Evolutionary conservation across 2,797 vertebrate genomes (phyloP).

Genomic region (Chromobotia macracanthus): DNA sequence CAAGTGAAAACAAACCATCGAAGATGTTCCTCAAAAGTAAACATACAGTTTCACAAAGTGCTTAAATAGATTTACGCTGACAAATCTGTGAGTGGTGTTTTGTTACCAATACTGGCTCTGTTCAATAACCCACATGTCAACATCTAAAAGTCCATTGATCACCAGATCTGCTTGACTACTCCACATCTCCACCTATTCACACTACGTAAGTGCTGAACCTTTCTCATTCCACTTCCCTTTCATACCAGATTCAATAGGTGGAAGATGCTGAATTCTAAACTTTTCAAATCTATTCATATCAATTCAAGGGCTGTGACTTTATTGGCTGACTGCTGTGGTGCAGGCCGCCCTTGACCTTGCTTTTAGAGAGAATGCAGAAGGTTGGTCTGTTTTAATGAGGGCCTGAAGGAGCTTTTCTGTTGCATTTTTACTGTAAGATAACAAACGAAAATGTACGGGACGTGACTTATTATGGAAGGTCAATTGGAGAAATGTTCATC

Average conservation of each 20-base stretch:
- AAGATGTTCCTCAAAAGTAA: background rate
- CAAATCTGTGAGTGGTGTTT: background rate
- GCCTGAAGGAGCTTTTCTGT: background rate
- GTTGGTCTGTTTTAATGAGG: slow-evolving; percentile 33
- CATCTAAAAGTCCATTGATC: background rate
- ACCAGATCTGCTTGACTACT: background rate
- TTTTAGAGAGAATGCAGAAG: slow-evolving; percentile 10
- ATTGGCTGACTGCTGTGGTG: slow-evolving; percentile 27
- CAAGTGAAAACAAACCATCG: too few relatives aligned
- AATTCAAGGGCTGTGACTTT: slow-evolving; percentile 30
- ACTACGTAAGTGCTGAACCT: background rate
- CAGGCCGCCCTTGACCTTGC: slow-evolving; percentile 5
- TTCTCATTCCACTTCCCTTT: background rate
- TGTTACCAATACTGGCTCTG: background rate
- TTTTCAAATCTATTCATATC: background rate
- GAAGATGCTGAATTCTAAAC: background rate
- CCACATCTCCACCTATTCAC: slow-evolving; percentile 9
- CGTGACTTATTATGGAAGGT: slow-evolving; percentile 8
- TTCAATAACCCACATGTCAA: background rate
- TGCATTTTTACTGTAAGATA: slow-evolving; percentile 7
- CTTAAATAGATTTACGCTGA: background rate
- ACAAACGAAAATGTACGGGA: slow-evolving; percentile 10
- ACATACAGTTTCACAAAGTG: background rate
- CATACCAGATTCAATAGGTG: slow-evolving; percentile 3
- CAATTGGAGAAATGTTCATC: background rate